phyloP scores from a whole-genome alignment of 1,140 invertebrate species.

The Habropoda laboriosa region DNA sequence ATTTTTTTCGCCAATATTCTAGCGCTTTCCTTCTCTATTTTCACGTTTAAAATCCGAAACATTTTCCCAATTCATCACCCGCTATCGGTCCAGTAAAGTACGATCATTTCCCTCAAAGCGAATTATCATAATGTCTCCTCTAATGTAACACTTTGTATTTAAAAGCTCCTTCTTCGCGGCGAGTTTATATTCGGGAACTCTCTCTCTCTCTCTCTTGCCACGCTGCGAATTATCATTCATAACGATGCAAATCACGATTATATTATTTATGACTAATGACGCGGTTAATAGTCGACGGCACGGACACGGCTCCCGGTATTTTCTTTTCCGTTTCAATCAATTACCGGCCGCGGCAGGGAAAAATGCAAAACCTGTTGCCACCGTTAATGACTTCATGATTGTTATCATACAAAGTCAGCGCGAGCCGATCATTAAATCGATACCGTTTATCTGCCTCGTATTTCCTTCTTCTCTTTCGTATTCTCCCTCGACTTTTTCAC shows the following conservation, averaged over 20 bases:
- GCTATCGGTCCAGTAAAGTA: no score
- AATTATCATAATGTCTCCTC: no score
- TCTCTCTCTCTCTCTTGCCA: no score
- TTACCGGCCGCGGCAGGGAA: slow-evolving; percentile 46
- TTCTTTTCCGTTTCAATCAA: slow-evolving; percentile 62
- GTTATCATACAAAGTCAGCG: slow-evolving; percentile 48
- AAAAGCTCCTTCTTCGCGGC: background rate
- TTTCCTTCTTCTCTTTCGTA: background rate
- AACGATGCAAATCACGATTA: slow-evolving; percentile 56
- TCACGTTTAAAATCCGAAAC: no score
- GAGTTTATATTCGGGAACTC: background rate
- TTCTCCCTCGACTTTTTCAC: background rate
- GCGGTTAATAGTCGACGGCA: slow-evolving; percentile 58
- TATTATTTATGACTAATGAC: slow-evolving; percentile 64
- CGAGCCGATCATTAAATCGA: slow-evolving; percentile 47
- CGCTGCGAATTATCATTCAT: slow-evolving; percentile 32
- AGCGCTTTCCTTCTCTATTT: no score
- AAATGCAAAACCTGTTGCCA: slow-evolving; percentile 64
- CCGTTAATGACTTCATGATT: slow-evolving; percentile 62
- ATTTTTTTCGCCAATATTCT: no score
- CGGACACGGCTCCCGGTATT: slow-evolving; percentile 60
- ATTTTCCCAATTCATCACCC: no score
- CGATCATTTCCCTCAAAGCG: no score
- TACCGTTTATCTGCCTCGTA: slow-evolving; percentile 45
- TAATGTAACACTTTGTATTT: no score